Evolutionary conservation across 2,888 invertebrate species (phyloP).

Genomic region (Drosophila conformis): DNA sequence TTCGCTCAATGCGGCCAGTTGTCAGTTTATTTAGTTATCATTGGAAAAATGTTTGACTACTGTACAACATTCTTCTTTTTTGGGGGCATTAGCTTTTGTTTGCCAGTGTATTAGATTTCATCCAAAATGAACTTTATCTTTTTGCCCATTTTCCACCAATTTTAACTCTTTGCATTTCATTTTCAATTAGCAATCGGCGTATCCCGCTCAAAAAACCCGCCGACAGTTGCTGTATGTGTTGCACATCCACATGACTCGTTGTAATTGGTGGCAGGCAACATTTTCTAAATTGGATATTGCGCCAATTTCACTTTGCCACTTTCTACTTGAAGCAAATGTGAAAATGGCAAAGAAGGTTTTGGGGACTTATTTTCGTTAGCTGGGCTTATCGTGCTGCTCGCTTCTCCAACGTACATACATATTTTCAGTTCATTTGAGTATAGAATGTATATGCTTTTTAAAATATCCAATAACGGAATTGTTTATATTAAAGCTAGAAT

Average conservation of each 20-base stretch:
- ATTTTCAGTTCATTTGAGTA: no score
- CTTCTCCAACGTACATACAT: background rate
- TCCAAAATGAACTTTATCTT: constrained; percentile 19
- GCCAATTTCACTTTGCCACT: constrained; percentile 31
- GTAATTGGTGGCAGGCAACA: constrained; percentile 57
- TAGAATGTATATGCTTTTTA: background rate
- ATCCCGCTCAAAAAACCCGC: background rate
- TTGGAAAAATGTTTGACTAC: constrained; percentile 66
- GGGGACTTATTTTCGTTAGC: background rate
- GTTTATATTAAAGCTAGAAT: background rate
- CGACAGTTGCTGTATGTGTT: constrained; percentile 10
- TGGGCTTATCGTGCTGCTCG: background rate
- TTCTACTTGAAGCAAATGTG: background rate
- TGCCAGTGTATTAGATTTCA: background rate
- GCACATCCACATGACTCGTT: constrained; percentile 25
- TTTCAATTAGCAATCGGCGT: constrained; percentile 52
- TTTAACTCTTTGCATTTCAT: constrained; percentile 52
- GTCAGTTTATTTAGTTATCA: constrained; percentile 74
- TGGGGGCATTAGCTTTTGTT: background rate
- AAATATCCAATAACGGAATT: background rate
- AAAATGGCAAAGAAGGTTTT: background rate
- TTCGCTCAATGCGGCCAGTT: constrained; percentile 19
- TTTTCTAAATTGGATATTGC: constrained; percentile 51
- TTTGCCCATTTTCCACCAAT: constrained; percentile 32
- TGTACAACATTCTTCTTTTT: constrained; percentile 41